Base-by-base conservation (phyloP, 2,113 vertebrate species). In the Pterocles gutturalis region DNA sequence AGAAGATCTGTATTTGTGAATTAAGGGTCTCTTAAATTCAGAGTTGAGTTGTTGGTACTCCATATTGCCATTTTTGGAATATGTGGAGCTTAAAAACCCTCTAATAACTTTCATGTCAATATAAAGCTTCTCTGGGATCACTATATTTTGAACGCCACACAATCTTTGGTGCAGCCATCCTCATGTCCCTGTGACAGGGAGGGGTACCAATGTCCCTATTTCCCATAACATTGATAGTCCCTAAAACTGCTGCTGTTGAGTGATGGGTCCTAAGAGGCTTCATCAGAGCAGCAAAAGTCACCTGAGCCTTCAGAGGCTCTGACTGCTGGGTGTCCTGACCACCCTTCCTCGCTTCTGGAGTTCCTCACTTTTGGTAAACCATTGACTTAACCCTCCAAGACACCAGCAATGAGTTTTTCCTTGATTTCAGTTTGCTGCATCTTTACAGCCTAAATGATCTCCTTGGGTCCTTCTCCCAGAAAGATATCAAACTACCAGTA, bases 341-440 rank as follows among this genome's bases (percentile, higher is more conserved):
- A 49, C 12, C 4, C 13, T 87, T 81, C 54, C 46, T 87, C 10
- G 0, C 87, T 96, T 90, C 75, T 96, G 82, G 73, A 92, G 75
- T 89, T 81, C 48, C 75, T 93, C 61, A 3, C 2, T 94, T 92
- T 88, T 91, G 69, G 78, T 86, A 95, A 97, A 83, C 83, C 45
- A 5, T 53, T 79, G 55, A 79, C 31, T 96, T 89, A 87, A 71
- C 33, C 45, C 34, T 83, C 33, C 31, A 86, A 90, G 89, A 91
- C 97, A 62, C 49, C 19, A 49, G 41, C 29, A 83, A 15, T 0
- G 0, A 57, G 3, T 75, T 67, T 79, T 73, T 36, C 70, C 41
- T 83, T 60, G 4, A 29, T 86, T 96, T 90, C 89, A 85, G 55
- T 83, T 93, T 84, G 83, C 19, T 45, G 62, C 81, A 90, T 69